These are phyloP conservation scores for Xenentodon cancila DNA, from an alignment of 2,797 vertebrate genomes.

Conservation along the genomic window DNA sequence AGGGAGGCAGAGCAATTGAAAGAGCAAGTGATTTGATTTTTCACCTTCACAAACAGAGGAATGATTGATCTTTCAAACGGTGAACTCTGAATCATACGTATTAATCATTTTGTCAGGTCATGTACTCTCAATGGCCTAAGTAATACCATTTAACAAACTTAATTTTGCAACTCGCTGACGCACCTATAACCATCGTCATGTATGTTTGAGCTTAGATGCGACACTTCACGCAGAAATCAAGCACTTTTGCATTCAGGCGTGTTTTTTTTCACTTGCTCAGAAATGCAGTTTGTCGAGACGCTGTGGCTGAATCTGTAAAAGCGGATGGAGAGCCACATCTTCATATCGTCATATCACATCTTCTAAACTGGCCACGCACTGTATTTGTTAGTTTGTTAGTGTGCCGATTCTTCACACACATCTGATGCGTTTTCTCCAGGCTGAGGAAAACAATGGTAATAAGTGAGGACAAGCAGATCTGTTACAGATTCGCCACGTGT, in stretches of 20 bases:
- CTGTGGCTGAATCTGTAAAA: slow-evolving; percentile 3
- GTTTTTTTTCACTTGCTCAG: too few relatives aligned
- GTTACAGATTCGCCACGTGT: slow-evolving; percentile 32
- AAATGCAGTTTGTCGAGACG: background rate
- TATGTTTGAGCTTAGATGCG: too few relatives aligned
- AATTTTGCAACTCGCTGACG: slow-evolving; percentile 13
- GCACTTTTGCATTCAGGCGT: too few relatives aligned
- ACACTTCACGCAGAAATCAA: too few relatives aligned
- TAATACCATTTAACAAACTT: slow-evolving; percentile 18
- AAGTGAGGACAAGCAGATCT: slow-evolving; percentile 41
- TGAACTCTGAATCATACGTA: slow-evolving; percentile 26
- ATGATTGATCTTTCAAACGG: slow-evolving; percentile 47
- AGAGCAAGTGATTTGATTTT: slow-evolving; percentile 52
- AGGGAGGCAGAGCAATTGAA: slow-evolving; percentile 36
- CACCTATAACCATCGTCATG: too few relatives aligned
- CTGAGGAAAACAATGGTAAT: slow-evolving; percentile 27
- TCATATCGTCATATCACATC: slow-evolving; percentile 37
- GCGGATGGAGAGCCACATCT: background rate
- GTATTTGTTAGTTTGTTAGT: slow-evolving; percentile 38
- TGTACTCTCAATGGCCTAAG: slow-evolving; percentile 23
- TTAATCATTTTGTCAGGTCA: slow-evolving; percentile 54
- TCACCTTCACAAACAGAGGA: slow-evolving; percentile 41
- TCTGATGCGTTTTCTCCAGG: slow-evolving; percentile 26
- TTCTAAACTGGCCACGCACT: slow-evolving; percentile 33
- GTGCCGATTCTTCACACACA: slow-evolving; percentile 10